phyloP scores from a whole-genome alignment of 1,140 invertebrate genomes.

The Trypoxylus dichotomus region DNA sequence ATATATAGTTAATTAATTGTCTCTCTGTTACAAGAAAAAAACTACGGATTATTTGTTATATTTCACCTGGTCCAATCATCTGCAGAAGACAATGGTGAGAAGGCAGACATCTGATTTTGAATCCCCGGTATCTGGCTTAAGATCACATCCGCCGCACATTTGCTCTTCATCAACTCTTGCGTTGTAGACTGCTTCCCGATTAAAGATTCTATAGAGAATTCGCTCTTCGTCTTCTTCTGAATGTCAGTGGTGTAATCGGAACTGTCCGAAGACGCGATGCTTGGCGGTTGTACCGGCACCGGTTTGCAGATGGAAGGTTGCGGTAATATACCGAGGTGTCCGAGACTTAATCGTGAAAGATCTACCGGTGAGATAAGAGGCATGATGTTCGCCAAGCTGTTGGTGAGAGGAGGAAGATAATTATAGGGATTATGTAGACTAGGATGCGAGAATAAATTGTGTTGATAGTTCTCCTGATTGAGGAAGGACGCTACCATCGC shows the following conservation, averaged over 20 bases:
- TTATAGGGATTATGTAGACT: slow-evolving; percentile 51
- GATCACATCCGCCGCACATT: slow-evolving; percentile 34
- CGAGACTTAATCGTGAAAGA: slow-evolving; percentile 46
- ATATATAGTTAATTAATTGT: background rate
- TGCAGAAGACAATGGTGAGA: slow-evolving; percentile 45
- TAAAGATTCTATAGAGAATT: slow-evolving; percentile 52
- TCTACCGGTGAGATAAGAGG: slow-evolving; percentile 52
- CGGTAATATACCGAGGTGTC: slow-evolving; percentile 46
- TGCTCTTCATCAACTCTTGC: slow-evolving; percentile 39
- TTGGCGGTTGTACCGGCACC: slow-evolving; percentile 56
- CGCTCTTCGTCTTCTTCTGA: slow-evolving; percentile 48
- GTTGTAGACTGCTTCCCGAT: slow-evolving; percentile 43
- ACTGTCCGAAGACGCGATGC: slow-evolving; percentile 44
- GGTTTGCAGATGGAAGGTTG: slow-evolving; percentile 58
- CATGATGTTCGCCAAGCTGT: slow-evolving; percentile 39
- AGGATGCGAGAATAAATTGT: slow-evolving; percentile 51
- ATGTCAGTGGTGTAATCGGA: slow-evolving; percentile 47
- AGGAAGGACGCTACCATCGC: slow-evolving; percentile 51
- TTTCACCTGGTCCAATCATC: slow-evolving; percentile 53
- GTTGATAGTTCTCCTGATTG: slow-evolving; percentile 46
- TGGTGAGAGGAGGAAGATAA: slow-evolving; percentile 47
- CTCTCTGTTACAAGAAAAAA: background rate
- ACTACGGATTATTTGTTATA: background rate
- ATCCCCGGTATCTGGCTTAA: slow-evolving; percentile 36
- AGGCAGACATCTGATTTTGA: slow-evolving; percentile 49